Conservation (phyloP, 1,140 invertebrate genomes). For the Neotoxoptera formosana region DNA sequence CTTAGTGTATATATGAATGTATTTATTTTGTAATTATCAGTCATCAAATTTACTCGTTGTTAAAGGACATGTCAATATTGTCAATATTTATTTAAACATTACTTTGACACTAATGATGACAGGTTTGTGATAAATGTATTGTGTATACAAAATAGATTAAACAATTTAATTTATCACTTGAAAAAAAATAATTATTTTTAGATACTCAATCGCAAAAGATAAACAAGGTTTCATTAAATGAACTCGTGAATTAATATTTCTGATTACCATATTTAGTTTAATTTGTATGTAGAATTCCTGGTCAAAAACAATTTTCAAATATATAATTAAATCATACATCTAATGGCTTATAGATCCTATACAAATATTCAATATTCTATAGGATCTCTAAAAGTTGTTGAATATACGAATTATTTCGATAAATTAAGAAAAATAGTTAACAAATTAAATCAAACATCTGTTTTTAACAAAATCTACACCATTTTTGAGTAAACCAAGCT, state of each 20-base stretch:
- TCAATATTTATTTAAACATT: constrained; percentile 8
- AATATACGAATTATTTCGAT: background rate
- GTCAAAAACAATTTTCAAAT: background rate
- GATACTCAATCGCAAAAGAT: background rate
- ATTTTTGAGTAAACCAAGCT: background rate
- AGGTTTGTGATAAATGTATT: background rate
- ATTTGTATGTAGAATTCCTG: background rate
- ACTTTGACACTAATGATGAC: background rate
- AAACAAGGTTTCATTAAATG: background rate
- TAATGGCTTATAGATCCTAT: background rate
- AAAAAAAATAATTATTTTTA: constrained; percentile 15
- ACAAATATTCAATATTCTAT: background rate
- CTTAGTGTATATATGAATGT: background rate
- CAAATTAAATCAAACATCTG: too few relatives aligned
- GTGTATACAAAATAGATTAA: background rate
- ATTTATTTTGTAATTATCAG: constrained; percentile 3
- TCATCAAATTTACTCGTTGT: background rate
- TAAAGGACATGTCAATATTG: background rate
- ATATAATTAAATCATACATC: background rate
- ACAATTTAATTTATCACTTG: background rate
- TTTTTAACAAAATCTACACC: too few relatives aligned
- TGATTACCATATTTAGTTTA: background rate
- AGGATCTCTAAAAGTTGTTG: too few relatives aligned
- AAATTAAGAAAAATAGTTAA: background rate
- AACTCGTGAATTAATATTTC: background rate